A percentile compares a stretch with the other conserved stretches of the same genome.
These are phyloP conservation scores for Calonectris borealis DNA, from an alignment of 2,113 vertebrate genomes.

Conservation along the genomic window DNA sequence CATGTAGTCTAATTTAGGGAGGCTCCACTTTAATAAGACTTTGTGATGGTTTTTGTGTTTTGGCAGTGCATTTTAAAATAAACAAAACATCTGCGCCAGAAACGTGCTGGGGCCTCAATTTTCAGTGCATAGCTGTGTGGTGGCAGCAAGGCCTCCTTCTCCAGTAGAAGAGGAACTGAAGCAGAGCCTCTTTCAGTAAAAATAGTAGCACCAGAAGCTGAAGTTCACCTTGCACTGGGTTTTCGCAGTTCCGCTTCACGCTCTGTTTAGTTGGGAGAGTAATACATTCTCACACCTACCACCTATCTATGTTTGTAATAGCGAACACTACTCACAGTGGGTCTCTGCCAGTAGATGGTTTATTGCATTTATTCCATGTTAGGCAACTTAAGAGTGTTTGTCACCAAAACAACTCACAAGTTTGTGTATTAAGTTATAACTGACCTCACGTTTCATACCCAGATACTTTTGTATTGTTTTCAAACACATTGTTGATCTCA, in stretches of 20 bases:
- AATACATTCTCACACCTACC: neutral
- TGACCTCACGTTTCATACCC: neutral
- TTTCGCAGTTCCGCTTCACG: neutral
- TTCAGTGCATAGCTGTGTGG: neutral
- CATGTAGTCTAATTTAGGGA: neutral
- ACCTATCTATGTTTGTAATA: neutral
- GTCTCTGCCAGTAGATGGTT: neutral
- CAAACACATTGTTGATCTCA: neutral
- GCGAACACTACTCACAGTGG: accelerated
- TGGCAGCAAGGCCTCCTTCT: neutral
- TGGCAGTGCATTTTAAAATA: neutral
- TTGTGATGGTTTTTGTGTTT: neutral
- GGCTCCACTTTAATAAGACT: neutral
- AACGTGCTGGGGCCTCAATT: neutral
- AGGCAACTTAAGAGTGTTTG: neutral
- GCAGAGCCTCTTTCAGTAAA: neutral
- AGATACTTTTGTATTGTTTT: neutral
- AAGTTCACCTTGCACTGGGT: neutral
- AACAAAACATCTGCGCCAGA: neutral
- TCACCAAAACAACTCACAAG: neutral
- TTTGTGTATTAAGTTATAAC: neutral
- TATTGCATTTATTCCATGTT: neutral
- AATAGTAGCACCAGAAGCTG: neutral
- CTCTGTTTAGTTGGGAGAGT: neutral
- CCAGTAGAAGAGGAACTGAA: slow-evolving; percentile 16